Percentiles rank a stretch among this genome's conserved stretches.
These are phyloP conservation scores for Lasioglossum figueresi DNA, from an alignment of 2,888 invertebrate species.

Conservation along the genomic window DNA sequence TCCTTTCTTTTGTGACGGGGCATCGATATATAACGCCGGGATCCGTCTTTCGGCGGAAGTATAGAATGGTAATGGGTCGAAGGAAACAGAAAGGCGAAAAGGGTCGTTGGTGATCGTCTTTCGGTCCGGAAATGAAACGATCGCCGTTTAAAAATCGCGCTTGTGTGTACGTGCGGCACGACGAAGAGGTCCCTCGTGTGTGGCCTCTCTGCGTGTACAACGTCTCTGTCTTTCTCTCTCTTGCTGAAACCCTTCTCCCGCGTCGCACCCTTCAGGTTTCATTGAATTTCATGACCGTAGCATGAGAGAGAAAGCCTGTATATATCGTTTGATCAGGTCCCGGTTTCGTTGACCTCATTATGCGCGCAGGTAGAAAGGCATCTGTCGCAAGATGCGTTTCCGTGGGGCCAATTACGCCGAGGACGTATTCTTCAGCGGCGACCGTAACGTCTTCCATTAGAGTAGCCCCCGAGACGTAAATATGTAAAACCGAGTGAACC, in stretches of 20 bases:
- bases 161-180: not conserved
- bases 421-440: not conserved
- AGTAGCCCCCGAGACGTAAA: slow-evolving; percentile 23
- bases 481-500: slow-evolving; percentile 11
- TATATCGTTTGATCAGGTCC: slow-evolving; percentile 38
- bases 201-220: not conserved
- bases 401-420: slow-evolving; percentile 9
- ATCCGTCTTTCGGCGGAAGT: slow-evolving; percentile 63
- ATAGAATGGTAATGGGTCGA: slow-evolving; percentile 55
- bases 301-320: not conserved
- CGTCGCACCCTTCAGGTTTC: slow-evolving; percentile 22
- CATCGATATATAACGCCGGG: slow-evolving; percentile 32
- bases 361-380: slow-evolving; percentile 27
- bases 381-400: slow-evolving; percentile 36
- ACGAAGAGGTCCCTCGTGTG: not conserved
- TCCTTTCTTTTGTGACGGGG: slow-evolving; percentile 43
- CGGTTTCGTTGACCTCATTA: slow-evolving; percentile 32
- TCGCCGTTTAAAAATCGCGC: slow-evolving; percentile 50
- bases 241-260: slow-evolving; percentile 3
- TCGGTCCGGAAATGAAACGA: slow-evolving; percentile 70
- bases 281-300: slow-evolving; percentile 52
- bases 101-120: slow-evolving; percentile 58
- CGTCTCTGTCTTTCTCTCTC: not conserved
- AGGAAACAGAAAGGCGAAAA: slow-evolving; percentile 48
- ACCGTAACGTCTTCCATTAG: not conserved